phyloP scores from a whole-genome alignment of 92 coral and sea anemone species.

The Palythoa grandiflora region DNA sequence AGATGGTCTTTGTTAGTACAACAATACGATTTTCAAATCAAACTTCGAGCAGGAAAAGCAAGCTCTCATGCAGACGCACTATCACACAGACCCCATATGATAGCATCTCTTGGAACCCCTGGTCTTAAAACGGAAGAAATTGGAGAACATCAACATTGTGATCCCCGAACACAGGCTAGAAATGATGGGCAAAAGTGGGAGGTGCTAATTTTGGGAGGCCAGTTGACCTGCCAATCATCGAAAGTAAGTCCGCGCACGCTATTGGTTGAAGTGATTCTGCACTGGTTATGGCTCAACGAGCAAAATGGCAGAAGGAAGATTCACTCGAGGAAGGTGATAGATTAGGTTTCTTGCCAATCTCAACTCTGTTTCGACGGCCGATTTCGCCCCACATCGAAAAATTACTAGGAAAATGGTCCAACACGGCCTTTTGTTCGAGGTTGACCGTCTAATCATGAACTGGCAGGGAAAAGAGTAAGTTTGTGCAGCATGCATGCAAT shows the following conservation, averaged over 20 bases:
- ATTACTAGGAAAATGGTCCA: conserved; percentile 22
- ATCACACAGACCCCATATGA: not conserved
- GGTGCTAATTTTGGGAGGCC: conserved; percentile 45
- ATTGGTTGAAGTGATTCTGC: conserved; percentile 37
- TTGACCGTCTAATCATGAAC: conserved; percentile 36
- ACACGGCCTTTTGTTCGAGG: conserved; percentile 40
- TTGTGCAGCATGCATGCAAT: conserved; percentile 26
- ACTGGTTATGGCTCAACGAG: not conserved
- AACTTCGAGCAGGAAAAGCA: no score
- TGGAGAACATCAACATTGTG: no score
- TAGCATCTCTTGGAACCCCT: no score
- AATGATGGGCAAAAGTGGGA: conserved; percentile 48
- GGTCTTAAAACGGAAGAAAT: no score
- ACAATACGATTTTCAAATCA: no score
- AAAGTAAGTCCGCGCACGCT: conserved; percentile 28
- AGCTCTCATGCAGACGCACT: no score
- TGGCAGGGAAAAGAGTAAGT: conserved; percentile 48
- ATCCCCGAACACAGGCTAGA: conserved; percentile 20
- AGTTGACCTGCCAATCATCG: conserved; percentile 56
- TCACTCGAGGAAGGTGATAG: conserved; percentile 37
- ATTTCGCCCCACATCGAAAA: conserved; percentile 30
- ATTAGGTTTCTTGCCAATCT: conserved; percentile 29
- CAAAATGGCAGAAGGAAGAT: conserved; percentile 13
- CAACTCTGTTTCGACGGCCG: conserved; percentile 21
- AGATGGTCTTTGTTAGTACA: no score